Base-by-base conservation (phyloP, 2,888 invertebrate species). In the Elysia crispata region DNA sequence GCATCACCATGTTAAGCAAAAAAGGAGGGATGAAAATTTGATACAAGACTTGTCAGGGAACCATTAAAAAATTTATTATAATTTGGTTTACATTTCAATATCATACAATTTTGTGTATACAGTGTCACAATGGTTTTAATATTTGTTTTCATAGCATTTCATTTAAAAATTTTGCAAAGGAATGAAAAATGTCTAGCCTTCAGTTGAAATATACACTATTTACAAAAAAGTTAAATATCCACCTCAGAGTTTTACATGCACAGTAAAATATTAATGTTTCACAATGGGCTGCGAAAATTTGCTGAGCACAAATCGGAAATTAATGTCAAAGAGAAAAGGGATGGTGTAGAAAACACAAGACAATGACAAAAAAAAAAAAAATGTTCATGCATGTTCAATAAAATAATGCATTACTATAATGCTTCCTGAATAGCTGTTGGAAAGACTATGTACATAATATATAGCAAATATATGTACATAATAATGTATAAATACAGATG, bases 51-150 rank as follows among this genome's bases (percentile, higher is more conserved):
- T 41, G 11, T 11, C 41, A 41, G 41, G 62, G 60, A 77, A 62
- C 54, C 77, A 77, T 77, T 72, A 66, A 78, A 78, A 72, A 73
- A 50, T 64, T 73, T 78, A 78, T 77, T 78, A 78, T 78, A 73
- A 73, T 73, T 66, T 72, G 67, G 72, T 72, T 70, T 78, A 67
- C 23, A 50, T 72, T 73, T 72, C 64, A 78, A 70, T 78, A 73
- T 72, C 64, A 78, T 73, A 49, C 72, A 49, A 72, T 54, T 64
- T 72, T 30, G 41, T 78, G 57, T 60, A 62, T 72, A 60, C 62
- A 49, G 41, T 41, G 41, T 41, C 62, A 72, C 49, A 15, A 49
- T 20, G 67, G 57, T 54, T 60, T 77, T 20, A 20, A 49, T 33
- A 54, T 54, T 67, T 30, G 49, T 33, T 78, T 33, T 78, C 31